Base-by-base conservation (phyloP, 2,113 vertebrate species). In the Bostrychus sinensis region DNA sequence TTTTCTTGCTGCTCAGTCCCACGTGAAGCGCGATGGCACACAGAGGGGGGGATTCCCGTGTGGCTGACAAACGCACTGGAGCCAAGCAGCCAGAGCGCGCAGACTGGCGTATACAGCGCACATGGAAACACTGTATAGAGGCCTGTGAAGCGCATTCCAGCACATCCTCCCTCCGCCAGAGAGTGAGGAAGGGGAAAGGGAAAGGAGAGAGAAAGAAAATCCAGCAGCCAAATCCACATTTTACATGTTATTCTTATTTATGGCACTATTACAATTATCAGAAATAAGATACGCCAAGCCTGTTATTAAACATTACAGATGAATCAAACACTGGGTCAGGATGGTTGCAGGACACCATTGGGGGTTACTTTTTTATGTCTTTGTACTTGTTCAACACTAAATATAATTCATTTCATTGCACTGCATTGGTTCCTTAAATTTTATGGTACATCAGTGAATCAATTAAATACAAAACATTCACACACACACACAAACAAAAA, bases 81-180 rank as follows among this genome's bases (percentile, higher is more conserved):
- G 92, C 86, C 87, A 91, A 92, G 89, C 90, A 92, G 73, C 92
- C 91, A 84, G 87, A 91, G 92, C 84, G 86, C 81, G 86, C 91
- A 88, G 90, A 32, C 88, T 88, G 76, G 65, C 62, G 67, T 63
- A 57, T 82, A 79, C 93, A 93, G 92, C 91, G 93, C 93, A 93
- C 95, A 96, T 95, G 94, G 95, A 97, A 95, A 95, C 94, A 94
- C 92, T 92, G 93, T 91, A 23, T 11, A 93, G 91, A 59, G 86
- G 79, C 75, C 84, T 70, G 90, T 91, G 93, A 88, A 90, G 91
- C 79, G 91, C 94, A 96, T 95, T 96, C 95, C 95, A 93, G 91
- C 94, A 95, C 93, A 94, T 95, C 94, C 94, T 95, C 93, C 93
- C 94, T 95, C 93, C 94, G 93, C 91, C 91, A 91, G 93, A 80